Evolutionary conservation across 2,888 invertebrate species (phyloP).

Genomic region (Sturmia bella): DNA sequence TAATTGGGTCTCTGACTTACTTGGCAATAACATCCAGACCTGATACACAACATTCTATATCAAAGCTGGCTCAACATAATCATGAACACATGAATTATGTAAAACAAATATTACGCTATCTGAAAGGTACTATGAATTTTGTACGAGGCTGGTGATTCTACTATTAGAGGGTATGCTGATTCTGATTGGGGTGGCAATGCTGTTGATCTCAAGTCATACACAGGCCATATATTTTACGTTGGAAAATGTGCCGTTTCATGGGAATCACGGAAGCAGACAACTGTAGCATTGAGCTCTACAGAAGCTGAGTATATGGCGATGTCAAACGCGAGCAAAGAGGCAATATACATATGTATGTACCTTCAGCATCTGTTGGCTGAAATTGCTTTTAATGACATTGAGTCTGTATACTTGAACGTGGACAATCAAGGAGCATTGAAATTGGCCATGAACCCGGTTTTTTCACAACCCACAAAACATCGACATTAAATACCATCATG

Average conservation of each 20-base stretch:
- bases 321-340: constrained; percentile 47
- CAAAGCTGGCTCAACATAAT: neutral
- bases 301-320: constrained; percentile 60
- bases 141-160: constrained; percentile 10
- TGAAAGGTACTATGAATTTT: neutral
- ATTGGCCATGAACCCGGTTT: constrained; percentile 61
- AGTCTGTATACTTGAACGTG: constrained; percentile 32
- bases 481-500: constrained; percentile 50
- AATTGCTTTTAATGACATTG: constrained; percentile 34
- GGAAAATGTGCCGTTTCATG: constrained; percentile 30
- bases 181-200: constrained; percentile 41
- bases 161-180: constrained; percentile 27
- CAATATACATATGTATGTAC: constrained; percentile 40
- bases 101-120: constrained; percentile 34
- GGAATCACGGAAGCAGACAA: constrained; percentile 33
- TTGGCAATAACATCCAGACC: neutral
- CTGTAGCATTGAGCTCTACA: constrained; percentile 48
- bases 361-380: constrained; percentile 42
- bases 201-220: neutral
- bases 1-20: neutral
- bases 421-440: constrained; percentile 64
- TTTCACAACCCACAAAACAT: constrained; percentile 65
- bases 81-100: neutral
- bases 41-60: neutral
- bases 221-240: constrained; percentile 19